These are phyloP conservation scores for Drosophila lini DNA, from an alignment of 1,140 invertebrate species.

Conservation along the genomic window DNA sequence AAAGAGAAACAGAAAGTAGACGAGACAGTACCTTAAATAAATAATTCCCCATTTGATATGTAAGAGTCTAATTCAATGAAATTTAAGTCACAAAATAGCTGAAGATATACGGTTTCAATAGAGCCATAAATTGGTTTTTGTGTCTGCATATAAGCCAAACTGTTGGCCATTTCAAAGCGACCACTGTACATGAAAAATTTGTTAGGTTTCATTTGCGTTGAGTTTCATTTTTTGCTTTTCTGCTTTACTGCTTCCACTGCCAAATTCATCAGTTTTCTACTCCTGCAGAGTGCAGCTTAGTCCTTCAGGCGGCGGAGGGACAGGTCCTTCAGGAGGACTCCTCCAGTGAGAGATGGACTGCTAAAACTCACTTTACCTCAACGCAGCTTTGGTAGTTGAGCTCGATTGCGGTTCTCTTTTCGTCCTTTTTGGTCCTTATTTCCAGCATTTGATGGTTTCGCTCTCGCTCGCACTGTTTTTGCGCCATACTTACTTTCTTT, in stretches of 20 bases:
- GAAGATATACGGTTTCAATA: background rate
- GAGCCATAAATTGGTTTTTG: conserved; percentile 3
- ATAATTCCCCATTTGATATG: conserved; percentile 3
- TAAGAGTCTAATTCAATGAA: background rate
- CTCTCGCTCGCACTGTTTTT: conserved; percentile 19
- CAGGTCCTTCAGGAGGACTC: conserved; percentile 26
- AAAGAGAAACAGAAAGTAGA: background rate
- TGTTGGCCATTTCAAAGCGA: conserved; percentile 1
- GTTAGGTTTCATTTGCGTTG: conserved; percentile 64
- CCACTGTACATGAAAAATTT: conserved; percentile 53
- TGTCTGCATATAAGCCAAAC: conserved; percentile 6
- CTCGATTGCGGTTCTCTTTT: conserved; percentile 30
- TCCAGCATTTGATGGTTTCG: conserved; percentile 10
- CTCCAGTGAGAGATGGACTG: conserved; percentile 24
- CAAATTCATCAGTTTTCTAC: conserved; percentile 21
- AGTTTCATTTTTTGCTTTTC: conserved; percentile 8
- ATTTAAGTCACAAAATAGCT: background rate
- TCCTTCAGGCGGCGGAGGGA: conserved; percentile 15
- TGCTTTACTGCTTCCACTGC: conserved; percentile 27
- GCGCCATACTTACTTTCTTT: conserved; percentile 32
- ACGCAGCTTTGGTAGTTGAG: conserved; percentile 16
- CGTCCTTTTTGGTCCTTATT: conserved; percentile 29
- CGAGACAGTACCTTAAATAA: background rate
- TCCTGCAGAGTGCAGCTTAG: conserved; percentile 27
- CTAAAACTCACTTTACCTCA: conserved; percentile 50